Conservation (phyloP, 2,888 invertebrate genomes). For the Habroteleia sp. region DNA sequence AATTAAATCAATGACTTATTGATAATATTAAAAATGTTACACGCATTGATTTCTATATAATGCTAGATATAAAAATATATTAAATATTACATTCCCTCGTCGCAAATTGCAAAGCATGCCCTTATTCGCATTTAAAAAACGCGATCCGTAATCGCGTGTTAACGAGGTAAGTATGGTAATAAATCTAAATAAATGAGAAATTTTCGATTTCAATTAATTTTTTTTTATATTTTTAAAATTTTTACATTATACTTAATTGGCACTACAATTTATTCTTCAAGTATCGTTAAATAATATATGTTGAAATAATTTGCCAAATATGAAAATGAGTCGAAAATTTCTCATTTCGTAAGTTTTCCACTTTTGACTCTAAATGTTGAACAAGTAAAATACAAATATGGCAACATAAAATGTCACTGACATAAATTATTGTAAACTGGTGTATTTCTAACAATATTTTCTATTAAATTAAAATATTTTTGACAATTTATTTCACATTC, state of each 20-base stretch:
- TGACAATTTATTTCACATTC: no score
- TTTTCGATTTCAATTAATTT: constrained; percentile 17
- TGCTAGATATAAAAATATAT: constrained; percentile 60
- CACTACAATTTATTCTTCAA: constrained; percentile 1
- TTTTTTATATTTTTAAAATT: constrained; percentile 6
- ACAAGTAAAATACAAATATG: constrained; percentile 66
- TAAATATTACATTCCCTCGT: constrained; percentile 59
- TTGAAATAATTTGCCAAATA: constrained; percentile 8
- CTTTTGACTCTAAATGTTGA: constrained; percentile 21
- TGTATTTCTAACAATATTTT: constrained; percentile 31
- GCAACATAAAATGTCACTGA: constrained; percentile 70
- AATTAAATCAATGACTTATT: constrained; percentile 53
- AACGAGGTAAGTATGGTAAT: constrained; percentile 58
- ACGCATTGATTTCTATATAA: constrained; percentile 42
- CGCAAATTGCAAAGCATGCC: constrained; percentile 61
- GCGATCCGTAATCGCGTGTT: constrained; percentile 26
- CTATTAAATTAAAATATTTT: no score
- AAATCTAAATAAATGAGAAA: constrained; percentile 47
- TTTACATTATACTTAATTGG: constrained; percentile 2
- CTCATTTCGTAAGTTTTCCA: constrained; percentile 26
- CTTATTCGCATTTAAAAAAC: constrained; percentile 44
- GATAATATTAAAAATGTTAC: constrained; percentile 52
- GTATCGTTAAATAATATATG: not conserved
- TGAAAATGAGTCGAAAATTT: constrained; percentile 18
- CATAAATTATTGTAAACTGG: constrained; percentile 51